phyloP scores from a whole-genome alignment of 2,888 invertebrate species.

The Lydus trimaculatus region DNA sequence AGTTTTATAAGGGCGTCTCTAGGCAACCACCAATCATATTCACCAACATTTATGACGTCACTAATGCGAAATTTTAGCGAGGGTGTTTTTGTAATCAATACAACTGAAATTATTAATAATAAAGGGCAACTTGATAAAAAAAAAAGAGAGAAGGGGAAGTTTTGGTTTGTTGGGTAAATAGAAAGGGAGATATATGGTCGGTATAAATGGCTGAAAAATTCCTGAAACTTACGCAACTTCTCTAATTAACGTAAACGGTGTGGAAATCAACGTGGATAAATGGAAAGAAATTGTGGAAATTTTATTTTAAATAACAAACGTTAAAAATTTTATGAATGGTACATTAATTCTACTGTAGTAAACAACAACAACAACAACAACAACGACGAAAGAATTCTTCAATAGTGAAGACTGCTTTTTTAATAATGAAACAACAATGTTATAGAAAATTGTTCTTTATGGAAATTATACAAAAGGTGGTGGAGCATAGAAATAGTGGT shows the following conservation, averaged over 20 bases:
- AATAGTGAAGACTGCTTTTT: not conserved
- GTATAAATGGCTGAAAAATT: constrained; percentile 22
- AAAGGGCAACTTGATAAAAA: not conserved
- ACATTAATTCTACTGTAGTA: constrained; percentile 52
- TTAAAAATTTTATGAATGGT: constrained; percentile 57
- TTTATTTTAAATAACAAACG: constrained; percentile 4
- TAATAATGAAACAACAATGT: constrained; percentile 9
- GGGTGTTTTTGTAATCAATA: constrained; percentile 37
- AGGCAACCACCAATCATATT: constrained; percentile 60
- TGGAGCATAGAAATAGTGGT: constrained; percentile 25
- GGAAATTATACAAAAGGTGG: constrained; percentile 42
- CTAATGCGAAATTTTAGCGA: constrained; percentile 51
- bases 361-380: constrained; percentile 21
- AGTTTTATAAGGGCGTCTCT: constrained; percentile 56
- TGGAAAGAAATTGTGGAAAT: too few relatives aligned
- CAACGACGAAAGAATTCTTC: constrained; percentile 2
- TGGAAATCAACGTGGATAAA: too few relatives aligned
- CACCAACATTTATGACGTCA: constrained; percentile 58
- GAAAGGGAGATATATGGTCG: constrained; percentile 12
- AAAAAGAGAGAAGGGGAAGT: not conserved
- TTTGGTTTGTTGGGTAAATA: too few relatives aligned
- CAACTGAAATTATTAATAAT: constrained; percentile 5
- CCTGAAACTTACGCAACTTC: constrained; percentile 1
- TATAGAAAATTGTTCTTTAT: constrained; percentile 48
- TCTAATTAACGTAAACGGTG: not conserved